Percentiles rank a stretch among this genome's conserved stretches.
These are phyloP conservation scores for Rhabdornis inornatus DNA, from an alignment of 2,113 vertebrate species.

Conservation along the genomic window DNA sequence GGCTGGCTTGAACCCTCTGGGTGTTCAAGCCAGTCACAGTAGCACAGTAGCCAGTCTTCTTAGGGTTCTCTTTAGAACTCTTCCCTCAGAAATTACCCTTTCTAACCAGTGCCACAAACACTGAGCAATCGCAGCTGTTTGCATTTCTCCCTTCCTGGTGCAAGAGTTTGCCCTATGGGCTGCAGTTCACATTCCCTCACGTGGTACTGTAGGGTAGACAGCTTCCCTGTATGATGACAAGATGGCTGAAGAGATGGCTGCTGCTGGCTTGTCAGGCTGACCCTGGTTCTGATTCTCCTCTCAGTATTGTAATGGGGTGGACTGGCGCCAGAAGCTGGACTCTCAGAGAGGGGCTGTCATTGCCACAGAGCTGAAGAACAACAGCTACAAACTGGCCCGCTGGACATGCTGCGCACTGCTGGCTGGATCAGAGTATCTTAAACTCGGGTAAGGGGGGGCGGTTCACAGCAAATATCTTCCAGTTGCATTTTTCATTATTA, in stretches of 20 bases:
- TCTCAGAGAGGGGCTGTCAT: slow-evolving; percentile 96
- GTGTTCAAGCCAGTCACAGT: too few species aligned
- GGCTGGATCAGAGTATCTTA: slow-evolving; percentile 96
- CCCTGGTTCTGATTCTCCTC: not conserved
- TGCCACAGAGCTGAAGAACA: slow-evolving; percentile 98
- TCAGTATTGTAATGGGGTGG: slow-evolving; percentile 95
- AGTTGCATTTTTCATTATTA: not conserved
- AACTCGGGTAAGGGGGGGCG: slow-evolving; percentile 84
- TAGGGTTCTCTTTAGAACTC: not conserved
- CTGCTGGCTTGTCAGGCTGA: not conserved
- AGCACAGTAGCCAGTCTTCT: not conserved
- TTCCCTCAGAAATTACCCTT: not conserved
- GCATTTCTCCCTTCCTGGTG: accelerated
- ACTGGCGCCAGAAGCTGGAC: slow-evolving; percentile 99
- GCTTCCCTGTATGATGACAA: not conserved
- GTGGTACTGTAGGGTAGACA: accelerated
- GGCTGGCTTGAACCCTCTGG: not conserved
- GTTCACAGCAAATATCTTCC: accelerated
- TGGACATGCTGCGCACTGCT: slow-evolving; percentile 97
- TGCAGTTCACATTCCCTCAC: accelerated
- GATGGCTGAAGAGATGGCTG: not conserved
- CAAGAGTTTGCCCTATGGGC: not conserved
- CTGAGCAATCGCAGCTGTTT: not conserved
- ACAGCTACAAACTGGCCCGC: slow-evolving; percentile 97
- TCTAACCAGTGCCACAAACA: not conserved